These are phyloP conservation scores for Diachasma alloeum DNA, from an alignment of 1,140 invertebrate genomes.

Conservation along the genomic window DNA sequence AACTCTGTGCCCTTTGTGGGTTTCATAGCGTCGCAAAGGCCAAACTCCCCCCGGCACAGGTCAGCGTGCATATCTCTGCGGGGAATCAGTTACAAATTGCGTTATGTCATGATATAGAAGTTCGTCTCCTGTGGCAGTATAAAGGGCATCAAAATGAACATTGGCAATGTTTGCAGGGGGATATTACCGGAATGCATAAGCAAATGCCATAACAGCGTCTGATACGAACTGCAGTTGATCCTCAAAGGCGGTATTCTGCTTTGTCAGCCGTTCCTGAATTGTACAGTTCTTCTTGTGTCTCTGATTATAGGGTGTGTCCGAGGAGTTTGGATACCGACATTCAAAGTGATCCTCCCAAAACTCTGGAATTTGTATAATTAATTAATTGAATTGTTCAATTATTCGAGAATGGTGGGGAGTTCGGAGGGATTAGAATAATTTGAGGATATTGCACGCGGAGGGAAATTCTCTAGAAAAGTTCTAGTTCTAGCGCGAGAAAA, in stretches of 20 bases:
- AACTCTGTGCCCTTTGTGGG: conserved; percentile 86
- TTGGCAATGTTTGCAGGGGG: not conserved
- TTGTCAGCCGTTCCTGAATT: conserved; percentile 74
- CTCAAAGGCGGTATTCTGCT: conserved; percentile 83
- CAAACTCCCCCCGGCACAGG: conserved; percentile 75
- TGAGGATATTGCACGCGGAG: too few species aligned
- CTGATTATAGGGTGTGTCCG: conserved; percentile 82
- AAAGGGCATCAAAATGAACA: not conserved
- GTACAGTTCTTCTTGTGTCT: conserved; percentile 76
- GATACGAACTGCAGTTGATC: conserved; percentile 92
- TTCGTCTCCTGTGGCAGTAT: not conserved
- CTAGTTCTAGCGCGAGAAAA: too few species aligned
- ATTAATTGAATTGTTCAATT: not conserved
- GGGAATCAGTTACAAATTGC: not conserved
- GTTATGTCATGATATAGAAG: not conserved
- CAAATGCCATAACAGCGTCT: conserved; percentile 92
- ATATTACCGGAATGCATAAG: conserved; percentile 82
- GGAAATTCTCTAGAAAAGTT: too few species aligned
- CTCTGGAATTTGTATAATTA: conserved; percentile 69
- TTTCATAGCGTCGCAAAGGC: conserved; percentile 87
- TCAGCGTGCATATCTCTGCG: conserved; percentile 84
- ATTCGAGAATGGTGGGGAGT: too few species aligned
- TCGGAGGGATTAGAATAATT: too few species aligned
- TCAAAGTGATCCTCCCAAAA: conserved; percentile 94
- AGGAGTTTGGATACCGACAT: conserved; percentile 81